Base-by-base conservation (phyloP, 2,888 invertebrate genomes). In the Norana najaformis region DNA sequence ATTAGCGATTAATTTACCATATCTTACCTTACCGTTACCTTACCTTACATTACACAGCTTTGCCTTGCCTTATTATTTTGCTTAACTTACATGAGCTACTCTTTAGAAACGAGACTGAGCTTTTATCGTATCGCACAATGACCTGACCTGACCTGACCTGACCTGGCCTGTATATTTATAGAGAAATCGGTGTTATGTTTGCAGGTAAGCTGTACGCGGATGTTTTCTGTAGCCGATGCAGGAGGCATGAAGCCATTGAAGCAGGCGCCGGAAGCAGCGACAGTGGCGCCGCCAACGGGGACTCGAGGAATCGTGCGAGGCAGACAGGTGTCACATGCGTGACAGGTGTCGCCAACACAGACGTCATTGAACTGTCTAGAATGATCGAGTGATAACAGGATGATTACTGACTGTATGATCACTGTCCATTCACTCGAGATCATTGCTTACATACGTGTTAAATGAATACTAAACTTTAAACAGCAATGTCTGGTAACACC, bases 161-260 rank as follows among this genome's bases (percentile, higher is more conserved):
- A n/a, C n/a, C n/a, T n/a, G n/a, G n/a, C n/a, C n/a, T n/a, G n/a
- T n/a, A n/a, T n/a, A n/a, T n/a, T n/a, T n/a, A n/a, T 16, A 69
- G 69, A 30, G 30, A n/a, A n/a, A 3, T n/a, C 11, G 30, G 30
- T 69, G 69, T 69, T n/a, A 4, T 47, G 23, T 47, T 85, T 85
- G 5, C 85, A 85, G 85, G 85, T 85, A 35, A 85, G 36, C 85
- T 85, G 11, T 85, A 85, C 85, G 85, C 85, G 35, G 85, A 35
- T 16, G 85, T 85, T 8, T 36, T 85, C 36, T 36, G 85, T 16
- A 30, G 85, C 5, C 36, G 85, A 36, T 36, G 85, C 18, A 36
- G 85, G 6, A 85, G 23, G 35, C 85, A 16, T 34, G 85, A 85
- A 85, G 36, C 35, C 13, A 6, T 37, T 18, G 35, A 85, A 18